These are phyloP conservation scores for Sisor rabdophorus DNA, from an alignment of 2,113 vertebrate genomes.

Conservation along the genomic window DNA sequence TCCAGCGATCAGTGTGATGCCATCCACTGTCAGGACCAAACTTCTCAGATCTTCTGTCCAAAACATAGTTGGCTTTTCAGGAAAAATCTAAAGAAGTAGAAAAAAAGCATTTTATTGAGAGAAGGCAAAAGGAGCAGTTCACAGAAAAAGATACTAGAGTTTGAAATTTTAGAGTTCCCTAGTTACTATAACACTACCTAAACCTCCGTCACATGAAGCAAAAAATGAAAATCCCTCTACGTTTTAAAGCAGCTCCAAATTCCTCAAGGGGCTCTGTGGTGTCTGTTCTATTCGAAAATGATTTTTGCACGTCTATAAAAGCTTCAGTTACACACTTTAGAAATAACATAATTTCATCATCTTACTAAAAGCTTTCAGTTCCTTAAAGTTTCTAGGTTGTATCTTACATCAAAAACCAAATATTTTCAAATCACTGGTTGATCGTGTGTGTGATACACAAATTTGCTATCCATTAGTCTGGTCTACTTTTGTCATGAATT, in stretches of 20 bases:
- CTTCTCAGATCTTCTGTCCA: conserved; percentile 26
- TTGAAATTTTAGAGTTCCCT: background rate
- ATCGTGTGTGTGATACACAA: too few species aligned
- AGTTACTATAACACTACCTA: background rate
- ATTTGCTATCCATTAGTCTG: too few species aligned
- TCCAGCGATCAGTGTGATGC: conserved; percentile 63
- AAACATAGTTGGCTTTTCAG: conserved; percentile 5
- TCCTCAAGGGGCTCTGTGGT: background rate
- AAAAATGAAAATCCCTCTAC: background rate
- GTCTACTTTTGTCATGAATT: too few species aligned
- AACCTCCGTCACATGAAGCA: background rate
- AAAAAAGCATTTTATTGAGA: background rate
- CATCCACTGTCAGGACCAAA: conserved; percentile 60
- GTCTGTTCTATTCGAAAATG: background rate
- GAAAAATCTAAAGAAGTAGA: background rate
- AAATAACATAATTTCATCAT: conserved; percentile 8
- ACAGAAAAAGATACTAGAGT: background rate
- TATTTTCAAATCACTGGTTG: too few species aligned
- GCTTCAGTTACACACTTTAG: conserved; percentile 4
- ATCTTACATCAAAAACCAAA: too few species aligned
- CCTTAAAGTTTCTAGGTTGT: background rate
- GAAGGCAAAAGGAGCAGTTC: background rate
- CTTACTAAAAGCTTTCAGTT: background rate
- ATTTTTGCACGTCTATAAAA: conserved; percentile 13
- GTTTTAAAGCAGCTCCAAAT: conserved; percentile 7